These are phyloP conservation scores for Drosophila mettleri DNA, from an alignment of 2,888 invertebrate species.

Conservation along the genomic window DNA sequence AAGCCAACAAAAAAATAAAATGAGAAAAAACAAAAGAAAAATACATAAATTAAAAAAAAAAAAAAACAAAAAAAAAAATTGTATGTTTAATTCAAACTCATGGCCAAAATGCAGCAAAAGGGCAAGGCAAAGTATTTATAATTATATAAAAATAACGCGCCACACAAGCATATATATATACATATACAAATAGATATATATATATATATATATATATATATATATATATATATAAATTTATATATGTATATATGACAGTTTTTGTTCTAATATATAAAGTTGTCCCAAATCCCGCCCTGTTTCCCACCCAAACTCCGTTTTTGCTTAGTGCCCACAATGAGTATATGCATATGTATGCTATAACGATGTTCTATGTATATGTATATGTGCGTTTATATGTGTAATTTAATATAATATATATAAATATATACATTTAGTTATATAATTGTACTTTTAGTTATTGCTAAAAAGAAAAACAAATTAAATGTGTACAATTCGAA, in stretches of 20 bases:
- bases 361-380: conserved; percentile 55
- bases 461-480: conserved; percentile 29
- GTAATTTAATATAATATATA: conserved; percentile 61
- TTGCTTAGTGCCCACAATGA: conserved; percentile 42
- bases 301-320: conserved; percentile 14
- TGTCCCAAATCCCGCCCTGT: conserved; percentile 2
- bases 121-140: conserved; percentile 67
- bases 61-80: conserved; percentile 28
- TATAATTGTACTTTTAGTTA: conserved; percentile 58
- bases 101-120: conserved; percentile 58
- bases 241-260: conserved; percentile 20
- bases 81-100: conserved; percentile 70
- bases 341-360: conserved; percentile 37
- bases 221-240: conserved; percentile 6
- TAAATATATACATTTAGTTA: conserved; percentile 48
- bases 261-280: conserved; percentile 24
- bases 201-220: conserved; percentile 24
- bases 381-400: conserved; percentile 66
- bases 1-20: conserved; percentile 32
- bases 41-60: conserved; percentile 3
- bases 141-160: conserved; percentile 58
- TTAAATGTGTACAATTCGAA: conserved; percentile 42
- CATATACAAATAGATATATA: no score
- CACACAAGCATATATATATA: conserved; percentile 28
- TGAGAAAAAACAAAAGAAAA: conserved; percentile 20